phyloP scores from a whole-genome alignment of 2,888 invertebrate genomes.

The Harmothoe impar region DNA sequence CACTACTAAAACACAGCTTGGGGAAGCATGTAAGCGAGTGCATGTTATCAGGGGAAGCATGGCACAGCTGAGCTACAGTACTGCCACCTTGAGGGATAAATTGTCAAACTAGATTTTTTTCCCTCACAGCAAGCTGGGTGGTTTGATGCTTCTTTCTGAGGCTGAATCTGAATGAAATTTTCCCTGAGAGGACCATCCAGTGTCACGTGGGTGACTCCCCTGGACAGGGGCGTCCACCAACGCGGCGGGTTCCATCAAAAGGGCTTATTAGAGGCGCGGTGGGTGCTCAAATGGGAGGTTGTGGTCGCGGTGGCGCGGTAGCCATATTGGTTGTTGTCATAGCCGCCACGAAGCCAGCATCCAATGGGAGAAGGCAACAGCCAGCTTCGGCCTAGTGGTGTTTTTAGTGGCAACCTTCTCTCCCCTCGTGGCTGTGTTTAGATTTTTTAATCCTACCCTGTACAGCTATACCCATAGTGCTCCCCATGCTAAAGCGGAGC shows the following conservation, averaged over 20 bases:
- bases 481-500: too few relatives aligned
- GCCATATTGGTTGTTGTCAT: conserved; percentile 61
- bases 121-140: neutral
- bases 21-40: neutral
- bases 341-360: conserved; percentile 52
- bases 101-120: conserved; percentile 32
- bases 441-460: conserved; percentile 27
- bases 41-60: neutral
- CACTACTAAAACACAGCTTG: too few relatives aligned
- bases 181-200: too few relatives aligned
- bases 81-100: conserved; percentile 37
- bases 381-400: neutral
- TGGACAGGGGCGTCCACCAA: neutral
- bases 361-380: conserved; percentile 37
- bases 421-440: conserved; percentile 40
- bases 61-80: conserved; percentile 41
- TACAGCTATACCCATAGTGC: neutral
- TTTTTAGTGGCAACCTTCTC: conserved; percentile 8
- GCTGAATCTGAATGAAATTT: neutral
- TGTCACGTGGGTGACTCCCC: neutral
- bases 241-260: neutral
- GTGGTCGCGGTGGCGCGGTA: neutral
- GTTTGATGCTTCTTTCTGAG: neutral
- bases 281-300: too few relatives aligned
- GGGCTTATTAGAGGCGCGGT: neutral